phyloP scores from a whole-genome alignment of 2,888 invertebrate genomes.

The Drosophila birchii region DNA sequence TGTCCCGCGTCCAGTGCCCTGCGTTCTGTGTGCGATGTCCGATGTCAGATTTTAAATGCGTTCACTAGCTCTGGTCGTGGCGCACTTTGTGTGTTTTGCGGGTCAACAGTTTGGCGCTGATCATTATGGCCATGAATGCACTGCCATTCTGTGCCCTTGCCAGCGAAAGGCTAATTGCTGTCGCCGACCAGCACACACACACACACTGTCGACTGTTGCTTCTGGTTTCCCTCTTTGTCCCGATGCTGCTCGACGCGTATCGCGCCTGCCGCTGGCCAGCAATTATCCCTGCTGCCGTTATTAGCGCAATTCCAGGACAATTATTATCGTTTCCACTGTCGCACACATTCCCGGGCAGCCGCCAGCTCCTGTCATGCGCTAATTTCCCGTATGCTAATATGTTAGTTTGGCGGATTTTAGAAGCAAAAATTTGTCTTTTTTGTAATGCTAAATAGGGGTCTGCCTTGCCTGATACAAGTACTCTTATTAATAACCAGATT shows the following conservation, averaged over 20 bases:
- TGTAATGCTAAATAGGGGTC: conserved; percentile 1
- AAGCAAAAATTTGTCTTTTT: conserved; percentile 5
- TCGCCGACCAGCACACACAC: conserved; percentile 8
- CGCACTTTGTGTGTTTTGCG: conserved; percentile 42
- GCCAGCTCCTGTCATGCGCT: conserved; percentile 22
- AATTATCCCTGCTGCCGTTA: conserved; percentile 65
- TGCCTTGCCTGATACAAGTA: neutral
- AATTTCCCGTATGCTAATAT: conserved; percentile 31
- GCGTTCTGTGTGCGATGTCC: conserved; percentile 10
- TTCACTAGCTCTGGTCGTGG: conserved; percentile 9
- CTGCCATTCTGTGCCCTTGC: conserved; percentile 29
- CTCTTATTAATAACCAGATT: neutral
- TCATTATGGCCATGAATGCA: conserved; percentile 39
- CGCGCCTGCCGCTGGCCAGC: conserved; percentile 36
- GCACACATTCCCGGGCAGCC: conserved; percentile 16
- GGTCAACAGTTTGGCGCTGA: conserved; percentile 50
- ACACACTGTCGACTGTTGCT: conserved; percentile 33
- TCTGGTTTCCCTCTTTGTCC: neutral
- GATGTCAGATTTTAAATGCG: conserved; percentile 22
- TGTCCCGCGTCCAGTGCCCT: neutral
- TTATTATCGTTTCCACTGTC: conserved; percentile 62
- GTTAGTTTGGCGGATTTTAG: conserved; percentile 14
- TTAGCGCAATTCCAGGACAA: conserved; percentile 63
- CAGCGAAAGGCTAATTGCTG: conserved; percentile 56
- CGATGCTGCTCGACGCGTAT: conserved; percentile 6